Evolutionary conservation across 2,888 invertebrate species (phyloP).

Genomic region (Maniola hyperantus): DNA sequence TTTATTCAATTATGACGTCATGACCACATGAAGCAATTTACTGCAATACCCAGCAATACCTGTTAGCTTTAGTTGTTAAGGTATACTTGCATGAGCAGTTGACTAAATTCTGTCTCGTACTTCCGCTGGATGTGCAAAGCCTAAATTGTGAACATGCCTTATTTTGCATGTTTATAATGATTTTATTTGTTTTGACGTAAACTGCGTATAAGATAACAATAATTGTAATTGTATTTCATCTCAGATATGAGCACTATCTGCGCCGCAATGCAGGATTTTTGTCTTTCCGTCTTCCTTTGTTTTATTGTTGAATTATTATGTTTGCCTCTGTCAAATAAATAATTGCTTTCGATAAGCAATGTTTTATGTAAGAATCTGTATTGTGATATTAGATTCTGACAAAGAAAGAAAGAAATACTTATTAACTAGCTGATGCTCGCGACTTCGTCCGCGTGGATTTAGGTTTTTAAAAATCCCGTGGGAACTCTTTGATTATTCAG

Average conservation of each 20-base stretch:
- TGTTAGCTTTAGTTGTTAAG: no score
- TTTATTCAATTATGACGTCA: no score
- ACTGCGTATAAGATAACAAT: slow-evolving; percentile 8
- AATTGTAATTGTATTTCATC: slow-evolving; percentile 12
- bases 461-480: no score
- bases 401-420: neutral
- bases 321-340: slow-evolving; percentile 15
- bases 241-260: slow-evolving; percentile 14
- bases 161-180: neutral
- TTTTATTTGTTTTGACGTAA: neutral
- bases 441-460: no score
- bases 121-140: no score
- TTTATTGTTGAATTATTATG: neutral
- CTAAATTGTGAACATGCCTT: no score
- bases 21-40: no score
- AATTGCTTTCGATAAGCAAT: neutral
- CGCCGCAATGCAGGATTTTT: slow-evolving; percentile 57
- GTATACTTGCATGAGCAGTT: no score
- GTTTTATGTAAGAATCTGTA: neutral
- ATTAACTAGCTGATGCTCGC: no score
- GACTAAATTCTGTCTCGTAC: no score
- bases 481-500: no score
- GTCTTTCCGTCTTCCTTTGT: slow-evolving; percentile 14
- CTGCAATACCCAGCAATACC: no score
- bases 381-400: neutral